phyloP scores from a whole-genome alignment of 1,140 invertebrate genomes.

The Chironomus striatipennis region DNA sequence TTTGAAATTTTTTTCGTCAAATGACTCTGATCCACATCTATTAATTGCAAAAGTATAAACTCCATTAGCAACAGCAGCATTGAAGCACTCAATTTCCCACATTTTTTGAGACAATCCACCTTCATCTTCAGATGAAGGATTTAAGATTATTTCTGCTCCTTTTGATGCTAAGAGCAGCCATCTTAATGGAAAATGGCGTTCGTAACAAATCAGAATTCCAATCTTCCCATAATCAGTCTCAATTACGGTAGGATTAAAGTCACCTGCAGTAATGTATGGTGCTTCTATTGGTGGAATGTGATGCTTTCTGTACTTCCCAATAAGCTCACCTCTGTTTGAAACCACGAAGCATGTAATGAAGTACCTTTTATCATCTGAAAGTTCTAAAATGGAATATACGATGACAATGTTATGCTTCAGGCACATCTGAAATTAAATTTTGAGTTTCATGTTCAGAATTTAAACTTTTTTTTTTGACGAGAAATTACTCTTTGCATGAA shows the following conservation, averaged over 20 bases:
- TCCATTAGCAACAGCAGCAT: slow-evolving; percentile 78
- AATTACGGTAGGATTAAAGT: slow-evolving; percentile 70
- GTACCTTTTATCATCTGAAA: neutral
- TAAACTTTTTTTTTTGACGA: no score
- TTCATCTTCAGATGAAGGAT: slow-evolving; percentile 70
- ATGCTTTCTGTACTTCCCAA: neutral
- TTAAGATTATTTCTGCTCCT: slow-evolving; percentile 89
- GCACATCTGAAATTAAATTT: neutral
- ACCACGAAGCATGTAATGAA: neutral
- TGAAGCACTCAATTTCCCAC: slow-evolving; percentile 78
- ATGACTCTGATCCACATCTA: neutral
- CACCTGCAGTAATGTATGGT: neutral
- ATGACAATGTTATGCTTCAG: neutral
- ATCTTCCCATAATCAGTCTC: slow-evolving; percentile 61
- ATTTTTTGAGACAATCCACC: slow-evolving; percentile 64
- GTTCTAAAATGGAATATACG: neutral
- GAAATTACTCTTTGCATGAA: neutral
- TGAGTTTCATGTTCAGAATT: no score
- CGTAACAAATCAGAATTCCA: slow-evolving; percentile 84
- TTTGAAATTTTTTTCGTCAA: neutral
- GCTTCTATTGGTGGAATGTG: neutral
- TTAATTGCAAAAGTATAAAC: slow-evolving; percentile 80
- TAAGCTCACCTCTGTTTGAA: neutral
- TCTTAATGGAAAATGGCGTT: slow-evolving; percentile 79
- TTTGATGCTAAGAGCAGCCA: slow-evolving; percentile 82